These are phyloP conservation scores for Arctia plantaginis DNA, from an alignment of 2,888 invertebrate species.

Conservation along the genomic window DNA sequence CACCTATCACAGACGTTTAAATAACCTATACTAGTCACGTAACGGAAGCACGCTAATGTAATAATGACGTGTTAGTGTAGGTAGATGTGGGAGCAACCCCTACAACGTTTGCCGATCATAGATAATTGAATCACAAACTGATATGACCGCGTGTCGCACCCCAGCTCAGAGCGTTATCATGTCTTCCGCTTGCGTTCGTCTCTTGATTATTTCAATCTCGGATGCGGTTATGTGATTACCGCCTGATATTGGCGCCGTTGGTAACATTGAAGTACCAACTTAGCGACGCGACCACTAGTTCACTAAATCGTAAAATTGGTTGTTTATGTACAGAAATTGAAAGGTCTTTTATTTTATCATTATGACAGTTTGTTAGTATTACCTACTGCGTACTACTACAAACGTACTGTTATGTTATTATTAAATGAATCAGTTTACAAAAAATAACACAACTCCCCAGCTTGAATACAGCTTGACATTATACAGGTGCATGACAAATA, in stretches of 20 bases:
- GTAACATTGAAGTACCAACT: neutral
- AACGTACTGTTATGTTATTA: neutral
- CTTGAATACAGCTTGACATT: neutral
- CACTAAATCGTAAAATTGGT: neutral
- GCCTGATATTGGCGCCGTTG: conserved; percentile 19
- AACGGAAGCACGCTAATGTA: too few relatives aligned
- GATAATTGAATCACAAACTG: conserved; percentile 3
- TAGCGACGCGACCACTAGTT: neutral
- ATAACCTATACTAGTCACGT: neutral
- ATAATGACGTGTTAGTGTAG: neutral
- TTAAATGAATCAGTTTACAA: neutral
- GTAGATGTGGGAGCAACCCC: neutral
- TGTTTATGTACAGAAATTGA: neutral
- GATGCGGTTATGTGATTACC: conserved; percentile 22
- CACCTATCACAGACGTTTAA: neutral
- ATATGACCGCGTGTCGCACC: neutral
- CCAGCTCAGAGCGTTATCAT: neutral
- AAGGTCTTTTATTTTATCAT: neutral
- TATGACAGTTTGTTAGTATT: too few relatives aligned
- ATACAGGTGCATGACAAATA: neutral
- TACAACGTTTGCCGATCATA: neutral
- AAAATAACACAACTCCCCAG: neutral
- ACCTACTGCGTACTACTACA: neutral
- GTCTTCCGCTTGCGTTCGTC: conserved; percentile 45
- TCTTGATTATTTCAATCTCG: conserved; percentile 45